These are phyloP conservation scores for Suncus etruscus DNA, from an alignment of 2,113 vertebrate genomes.

Conservation along the genomic window DNA sequence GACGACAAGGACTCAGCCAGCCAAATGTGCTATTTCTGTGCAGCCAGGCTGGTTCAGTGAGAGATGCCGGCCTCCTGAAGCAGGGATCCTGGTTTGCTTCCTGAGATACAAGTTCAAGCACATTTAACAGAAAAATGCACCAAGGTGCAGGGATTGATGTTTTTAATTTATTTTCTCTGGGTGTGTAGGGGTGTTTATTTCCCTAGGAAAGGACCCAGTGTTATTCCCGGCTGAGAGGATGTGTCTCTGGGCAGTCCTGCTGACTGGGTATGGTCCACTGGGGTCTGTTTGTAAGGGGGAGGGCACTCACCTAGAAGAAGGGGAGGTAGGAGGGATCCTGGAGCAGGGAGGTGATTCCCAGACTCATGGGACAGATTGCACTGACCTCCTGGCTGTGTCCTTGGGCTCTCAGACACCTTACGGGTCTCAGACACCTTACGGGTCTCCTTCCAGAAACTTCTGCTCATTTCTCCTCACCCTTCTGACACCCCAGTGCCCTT, in stretches of 20 bases:
- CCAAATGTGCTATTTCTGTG: constrained; percentile 6
- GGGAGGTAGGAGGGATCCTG: neutral
- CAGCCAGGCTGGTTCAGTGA: constrained; percentile 20
- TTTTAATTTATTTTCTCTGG: neutral
- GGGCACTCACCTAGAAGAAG: neutral
- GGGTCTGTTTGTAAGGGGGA: neutral
- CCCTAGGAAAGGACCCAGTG: neutral
- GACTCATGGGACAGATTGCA: neutral
- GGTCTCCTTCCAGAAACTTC: neutral
- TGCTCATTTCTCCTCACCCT: neutral
- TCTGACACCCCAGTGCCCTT: too few relatives aligned
- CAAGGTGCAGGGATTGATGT: neutral
- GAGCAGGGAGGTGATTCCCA: neutral
- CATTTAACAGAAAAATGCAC: neutral
- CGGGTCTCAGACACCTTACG: neutral
- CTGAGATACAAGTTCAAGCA: neutral
- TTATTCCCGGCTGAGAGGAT: neutral
- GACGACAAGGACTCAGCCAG: constrained; percentile 44
- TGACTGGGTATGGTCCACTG: neutral
- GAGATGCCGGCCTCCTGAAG: neutral
- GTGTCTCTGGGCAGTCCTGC: neutral
- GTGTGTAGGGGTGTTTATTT: neutral
- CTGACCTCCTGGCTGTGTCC: too few relatives aligned
- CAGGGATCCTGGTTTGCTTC: neutral
- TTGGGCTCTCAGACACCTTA: neutral